These are phyloP conservation scores for Pristiophorus japonicus DNA, from an alignment of 2,113 vertebrate species.

Conservation along the genomic window DNA sequence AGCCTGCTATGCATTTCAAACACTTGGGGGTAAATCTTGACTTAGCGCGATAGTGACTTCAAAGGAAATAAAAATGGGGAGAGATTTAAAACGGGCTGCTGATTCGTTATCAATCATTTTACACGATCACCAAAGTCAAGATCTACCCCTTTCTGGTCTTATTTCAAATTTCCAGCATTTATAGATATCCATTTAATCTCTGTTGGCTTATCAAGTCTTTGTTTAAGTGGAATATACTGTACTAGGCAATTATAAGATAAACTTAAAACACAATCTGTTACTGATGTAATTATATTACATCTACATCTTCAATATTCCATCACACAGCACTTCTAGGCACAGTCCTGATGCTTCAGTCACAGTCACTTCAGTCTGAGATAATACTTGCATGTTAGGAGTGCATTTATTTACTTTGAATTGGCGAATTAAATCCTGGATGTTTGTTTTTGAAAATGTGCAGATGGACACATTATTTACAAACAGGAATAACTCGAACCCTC, in stretches of 20 bases:
- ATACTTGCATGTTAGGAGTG: not conserved
- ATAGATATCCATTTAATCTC: no score
- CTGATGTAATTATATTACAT: not conserved
- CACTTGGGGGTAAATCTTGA: not conserved
- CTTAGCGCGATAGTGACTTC: not conserved
- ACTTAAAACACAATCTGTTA: not conserved
- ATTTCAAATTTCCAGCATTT: not conserved
- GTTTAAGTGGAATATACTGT: not conserved
- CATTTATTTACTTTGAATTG: not conserved
- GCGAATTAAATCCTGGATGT: not conserved
- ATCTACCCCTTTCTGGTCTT: not conserved
- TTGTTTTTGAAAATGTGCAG: not conserved
- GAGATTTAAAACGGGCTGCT: not conserved
- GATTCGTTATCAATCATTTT: not conserved
- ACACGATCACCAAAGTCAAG: not conserved
- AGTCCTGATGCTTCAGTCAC: not conserved
- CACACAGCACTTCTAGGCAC: not conserved
- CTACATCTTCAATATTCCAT: not conserved
- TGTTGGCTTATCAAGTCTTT: not conserved
- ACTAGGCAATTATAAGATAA: not conserved
- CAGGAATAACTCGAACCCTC: not conserved
- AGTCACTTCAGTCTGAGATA: not conserved
- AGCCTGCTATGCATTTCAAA: not conserved
- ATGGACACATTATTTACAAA: not conserved
- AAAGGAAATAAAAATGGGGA: not conserved